Conservation (phyloP, 2,797 vertebrate species). For the Acanthornis magna region DNA sequence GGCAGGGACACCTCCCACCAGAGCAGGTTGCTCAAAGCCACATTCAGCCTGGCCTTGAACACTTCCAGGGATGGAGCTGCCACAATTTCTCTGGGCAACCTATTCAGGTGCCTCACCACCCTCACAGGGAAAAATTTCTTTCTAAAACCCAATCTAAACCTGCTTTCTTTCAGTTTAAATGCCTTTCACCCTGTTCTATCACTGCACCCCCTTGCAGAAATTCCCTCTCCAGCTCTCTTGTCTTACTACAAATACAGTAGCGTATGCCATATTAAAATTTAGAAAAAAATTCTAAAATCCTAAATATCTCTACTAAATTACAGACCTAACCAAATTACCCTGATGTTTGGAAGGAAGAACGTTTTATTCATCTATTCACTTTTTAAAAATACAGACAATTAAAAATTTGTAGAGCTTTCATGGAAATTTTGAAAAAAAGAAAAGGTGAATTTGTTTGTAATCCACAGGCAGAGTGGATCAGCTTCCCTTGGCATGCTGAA, state of each 20-base stretch:
- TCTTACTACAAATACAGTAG: not conserved
- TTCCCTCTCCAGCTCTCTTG: not conserved
- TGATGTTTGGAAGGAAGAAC: not conserved
- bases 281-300: not conserved
- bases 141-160: not conserved
- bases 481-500: not conserved
- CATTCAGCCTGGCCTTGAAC: accelerated
- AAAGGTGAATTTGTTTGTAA: not conserved
- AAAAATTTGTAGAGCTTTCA: not conserved
- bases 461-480: not conserved
- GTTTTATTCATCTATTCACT: not conserved
- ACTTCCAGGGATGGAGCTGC: not conserved
- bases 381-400: not conserved
- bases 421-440: not conserved
- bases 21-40: not conserved
- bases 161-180: not conserved
- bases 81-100: not conserved
- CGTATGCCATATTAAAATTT: not conserved
- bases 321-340: not conserved
- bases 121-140: not conserved
- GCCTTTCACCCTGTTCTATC: not conserved
- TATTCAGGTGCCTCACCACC: not conserved
- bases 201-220: accelerated
- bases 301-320: not conserved
- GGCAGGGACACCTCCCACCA: not conserved